phyloP scores from a whole-genome alignment of 30 jellyfish, hydroid and myxozoan species.

The Nemopilema nomurai region DNA sequence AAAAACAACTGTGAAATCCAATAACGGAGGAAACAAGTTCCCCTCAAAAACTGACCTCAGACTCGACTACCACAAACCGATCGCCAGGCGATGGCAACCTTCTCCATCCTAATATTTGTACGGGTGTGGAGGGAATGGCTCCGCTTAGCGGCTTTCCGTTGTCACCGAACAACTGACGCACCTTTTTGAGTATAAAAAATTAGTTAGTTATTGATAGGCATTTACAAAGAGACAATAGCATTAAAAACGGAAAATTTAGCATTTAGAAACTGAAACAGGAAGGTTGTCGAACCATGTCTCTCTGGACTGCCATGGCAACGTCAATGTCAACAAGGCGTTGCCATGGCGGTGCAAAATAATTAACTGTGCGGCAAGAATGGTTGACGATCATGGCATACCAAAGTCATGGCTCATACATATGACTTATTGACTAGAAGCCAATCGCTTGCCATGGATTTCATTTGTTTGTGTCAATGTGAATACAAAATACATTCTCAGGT shows the following conservation, averaged over 20 bases:
- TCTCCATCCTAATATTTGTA: conserved; percentile 95
- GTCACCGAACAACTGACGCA: conserved; percentile 84
- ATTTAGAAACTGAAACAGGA: not conserved
- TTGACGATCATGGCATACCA: not conserved
- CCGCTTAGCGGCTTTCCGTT: conserved; percentile 66
- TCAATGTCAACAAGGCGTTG: not conserved
- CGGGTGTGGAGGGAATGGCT: conserved; percentile 94
- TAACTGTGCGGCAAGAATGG: not conserved
- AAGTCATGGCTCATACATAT: not conserved
- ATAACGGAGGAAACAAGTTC: not conserved
- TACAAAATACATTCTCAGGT: too few species aligned
- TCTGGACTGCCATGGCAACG: not conserved
- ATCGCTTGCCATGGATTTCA: too few species aligned
- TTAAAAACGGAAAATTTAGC: not conserved
- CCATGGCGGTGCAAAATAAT: not conserved
- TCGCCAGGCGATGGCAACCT: conserved; percentile 89
- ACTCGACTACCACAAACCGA: conserved; percentile 60
- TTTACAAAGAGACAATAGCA: not conserved
- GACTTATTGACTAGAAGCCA: not conserved
- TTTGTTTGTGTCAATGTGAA: too few species aligned
- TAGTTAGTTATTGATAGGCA: not conserved
- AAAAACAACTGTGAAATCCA: too few species aligned
- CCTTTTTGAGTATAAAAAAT: conserved; percentile 29
- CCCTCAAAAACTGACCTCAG: conserved; percentile 73
- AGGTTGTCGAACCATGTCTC: not conserved